Base-by-base conservation (phyloP, 2,888 invertebrate genomes). In the Pegoplata infirma region DNA sequence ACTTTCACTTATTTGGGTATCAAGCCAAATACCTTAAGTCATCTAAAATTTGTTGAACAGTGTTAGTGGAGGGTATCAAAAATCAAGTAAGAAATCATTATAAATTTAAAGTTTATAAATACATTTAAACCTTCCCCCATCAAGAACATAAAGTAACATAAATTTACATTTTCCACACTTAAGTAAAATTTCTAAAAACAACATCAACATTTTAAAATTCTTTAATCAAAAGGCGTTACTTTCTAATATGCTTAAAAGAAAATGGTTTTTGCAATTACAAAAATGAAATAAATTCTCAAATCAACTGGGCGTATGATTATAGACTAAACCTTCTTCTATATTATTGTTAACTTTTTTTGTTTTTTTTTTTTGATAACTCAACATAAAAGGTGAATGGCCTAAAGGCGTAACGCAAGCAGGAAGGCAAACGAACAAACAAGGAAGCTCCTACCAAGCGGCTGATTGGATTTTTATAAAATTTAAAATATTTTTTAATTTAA, bases 241-340 rank as follows among this genome's bases (percentile, higher is more conserved):
- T 16, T 44, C 19, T 49, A 28, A 36, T 74, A 23, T 46, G 67
- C 66, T 53, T 36, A 49, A 53, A n/a, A 23, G 17, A 51, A 67
- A 67, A 58, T 66, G 28, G 1, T 36, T 49, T 56, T 56, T 58
- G 51, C 56, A 73, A 73, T 66, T 66, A 66, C 58, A n/a, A 58
- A 64, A 58, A 49, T 59, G 23, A 67, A 59, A 67, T 74, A 74
- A 67, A 74, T 74, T 67, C 14, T 59, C 5, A 74, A 74, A 61
- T 67, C 74, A 74, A 74, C 66, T 74, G 74, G 74, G 74, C 74
- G 67, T 74, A 53, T 59, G 59, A 67, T 74, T 74, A 67, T 46
- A 67, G 67, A 36, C 53, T 59, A 21, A 59, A 59, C 25, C 40
- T 53, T 58, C 32, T 59, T 53, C 5, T 25, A 14, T 3, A 14